Base-by-base conservation (phyloP, 2,113 vertebrate species). In the Microtus oregoni region DNA sequence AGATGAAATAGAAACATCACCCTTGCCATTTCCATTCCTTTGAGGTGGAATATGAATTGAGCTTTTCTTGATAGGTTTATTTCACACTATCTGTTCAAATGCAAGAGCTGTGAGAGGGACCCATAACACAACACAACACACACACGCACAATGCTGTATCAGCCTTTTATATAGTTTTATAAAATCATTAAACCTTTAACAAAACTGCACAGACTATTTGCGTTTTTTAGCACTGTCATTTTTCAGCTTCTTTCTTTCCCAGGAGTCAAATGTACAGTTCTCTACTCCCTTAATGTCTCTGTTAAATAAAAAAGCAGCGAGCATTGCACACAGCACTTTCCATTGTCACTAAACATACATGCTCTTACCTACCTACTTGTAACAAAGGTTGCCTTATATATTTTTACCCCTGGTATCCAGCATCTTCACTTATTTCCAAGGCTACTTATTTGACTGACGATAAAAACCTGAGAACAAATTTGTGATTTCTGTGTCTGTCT, bases 371-470 rank as follows among this genome's bases (percentile, higher is more conserved):
- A n/a, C 87, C 78, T 95, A 0, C 89, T 44, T 85, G 12, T 90
- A 72, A 52, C 28, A 65, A 90, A 83, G 32, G 88, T 96, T 85
- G 72, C 79, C 86, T 94, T 47, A 88, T 92, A 95, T 78, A 41
- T 93, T 92, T 96, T 94, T 92, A 55, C 12, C 14, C 20, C n/a
- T 70, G 47, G n/a, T n/a, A 95, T 96, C 93, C 63, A 81, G 58
- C 79, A 93, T 93, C 68, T 89, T 95, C 96, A 92, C 96, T 96
- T 90, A 90, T 92, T 95, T 96, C 94, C 94, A 96, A 96, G 87
- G 70, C 68, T 93, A 61, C n/a, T 92, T 93, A 77, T 76, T 67
- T 87, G 70, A 90, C 70, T 77, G 58, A 95, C 79, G 81, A 76
- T 91, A 26, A 76, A 93, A 96, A 81, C 44, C 88, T 89, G 75